Percentiles rank a stretch among this genome's conserved stretches.
Evolutionary conservation across 2,113 vertebrate species (phyloP).

Genomic region (Pelobates fuscus): DNA sequence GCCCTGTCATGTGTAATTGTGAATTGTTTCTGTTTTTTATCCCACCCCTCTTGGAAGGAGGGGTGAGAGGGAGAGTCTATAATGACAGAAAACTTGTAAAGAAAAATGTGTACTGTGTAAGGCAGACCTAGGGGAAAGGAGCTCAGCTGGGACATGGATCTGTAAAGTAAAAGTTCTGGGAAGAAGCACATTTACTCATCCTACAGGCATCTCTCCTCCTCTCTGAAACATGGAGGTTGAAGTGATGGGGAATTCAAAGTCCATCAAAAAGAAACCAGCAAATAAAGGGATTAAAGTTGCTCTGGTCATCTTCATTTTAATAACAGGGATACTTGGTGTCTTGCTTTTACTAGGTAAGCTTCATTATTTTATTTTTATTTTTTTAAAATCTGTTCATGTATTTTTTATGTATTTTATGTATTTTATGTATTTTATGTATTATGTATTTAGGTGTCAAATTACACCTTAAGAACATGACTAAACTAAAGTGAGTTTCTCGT

Average conservation of each 20-base stretch:
- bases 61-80: constrained; percentile 57
- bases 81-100: constrained; percentile 56
- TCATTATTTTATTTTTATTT: neutral
- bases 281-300: constrained; percentile 63
- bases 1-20: neutral
- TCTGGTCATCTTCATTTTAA: constrained; percentile 65
- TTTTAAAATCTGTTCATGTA: neutral
- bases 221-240: constrained; percentile 71
- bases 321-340: constrained; percentile 65
- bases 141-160: constrained; percentile 50
- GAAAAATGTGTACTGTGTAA: constrained; percentile 51
- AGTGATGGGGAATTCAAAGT: constrained; percentile 52
- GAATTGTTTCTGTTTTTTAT: constrained; percentile 15
- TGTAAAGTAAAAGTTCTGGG: constrained; percentile 54
- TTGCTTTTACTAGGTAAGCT: constrained; percentile 75
- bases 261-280: constrained; percentile 52
- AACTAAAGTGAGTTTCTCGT: no score
- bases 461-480: no score
- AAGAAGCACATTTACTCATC: constrained; percentile 52
- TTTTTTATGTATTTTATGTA: no score
- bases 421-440: no score
- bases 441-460: no score
- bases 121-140: constrained; percentile 52
- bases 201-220: constrained; percentile 21
- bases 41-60: constrained; percentile 58